Conservation (phyloP, 2,888 invertebrate species). For the Coelinius sp. region DNA sequence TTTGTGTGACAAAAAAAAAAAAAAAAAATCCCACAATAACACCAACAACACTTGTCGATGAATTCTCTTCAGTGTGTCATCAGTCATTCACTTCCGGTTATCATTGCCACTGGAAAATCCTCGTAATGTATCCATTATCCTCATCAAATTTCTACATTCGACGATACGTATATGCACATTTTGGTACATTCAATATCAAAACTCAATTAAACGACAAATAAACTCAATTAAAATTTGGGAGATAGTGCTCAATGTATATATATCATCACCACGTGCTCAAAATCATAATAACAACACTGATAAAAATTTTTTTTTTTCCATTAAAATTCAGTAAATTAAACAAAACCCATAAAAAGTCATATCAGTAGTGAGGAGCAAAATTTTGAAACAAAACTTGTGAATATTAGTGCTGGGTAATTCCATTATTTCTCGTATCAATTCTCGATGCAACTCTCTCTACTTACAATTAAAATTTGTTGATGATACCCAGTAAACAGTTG, state of each 20-base stretch:
- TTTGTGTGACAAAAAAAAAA: not conserved
- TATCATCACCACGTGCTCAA: not conserved
- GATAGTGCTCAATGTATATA: not conserved
- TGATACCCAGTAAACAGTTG: not conserved
- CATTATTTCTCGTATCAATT: not conserved
- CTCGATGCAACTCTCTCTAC: not conserved
- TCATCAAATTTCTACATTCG: conserved; percentile 16
- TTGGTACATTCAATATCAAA: conserved; percentile 5
- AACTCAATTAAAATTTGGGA: not conserved
- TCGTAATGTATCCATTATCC: not conserved
- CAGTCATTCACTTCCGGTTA: conserved; percentile 11
- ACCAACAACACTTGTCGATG: not conserved
- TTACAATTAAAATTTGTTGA: not conserved
- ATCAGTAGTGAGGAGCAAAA: not conserved
- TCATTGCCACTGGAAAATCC: not conserved
- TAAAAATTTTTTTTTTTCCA: not conserved
- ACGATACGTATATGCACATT: conserved; percentile 23
- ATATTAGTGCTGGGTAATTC: conserved; percentile 14
- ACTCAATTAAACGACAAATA: not conserved
- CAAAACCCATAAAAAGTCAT: not conserved
- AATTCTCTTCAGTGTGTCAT: not conserved
- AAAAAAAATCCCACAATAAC: not conserved
- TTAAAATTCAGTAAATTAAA: not conserved
- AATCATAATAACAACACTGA: not conserved
- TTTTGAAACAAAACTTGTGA: not conserved